Conservation (phyloP, 2,888 invertebrate species). For the Agrenia bidenticulata region DNA sequence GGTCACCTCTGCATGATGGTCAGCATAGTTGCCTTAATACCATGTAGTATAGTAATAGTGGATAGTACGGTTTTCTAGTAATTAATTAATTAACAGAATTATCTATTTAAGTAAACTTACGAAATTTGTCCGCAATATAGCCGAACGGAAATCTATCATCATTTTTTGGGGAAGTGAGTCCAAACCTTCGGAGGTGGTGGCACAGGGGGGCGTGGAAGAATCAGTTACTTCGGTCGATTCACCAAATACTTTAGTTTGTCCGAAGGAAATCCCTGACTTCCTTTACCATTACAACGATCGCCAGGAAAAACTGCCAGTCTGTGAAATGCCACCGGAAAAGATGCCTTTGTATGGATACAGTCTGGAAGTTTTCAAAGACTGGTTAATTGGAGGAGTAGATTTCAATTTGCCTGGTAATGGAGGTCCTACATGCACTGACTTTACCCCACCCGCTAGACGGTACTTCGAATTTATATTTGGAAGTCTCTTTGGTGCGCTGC, state of each 20-base stretch:
- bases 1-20: too few species aligned
- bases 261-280: slow-evolving; percentile 10
- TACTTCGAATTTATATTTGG: slow-evolving; percentile 48
- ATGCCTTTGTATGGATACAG: slow-evolving; percentile 51
- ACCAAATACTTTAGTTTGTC: slow-evolving; percentile 6
- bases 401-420: slow-evolving; percentile 51
- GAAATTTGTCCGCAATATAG: too few species aligned
- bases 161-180: neutral
- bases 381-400: slow-evolving; percentile 51
- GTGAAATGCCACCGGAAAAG: slow-evolving; percentile 25
- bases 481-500: slow-evolving; percentile 35
- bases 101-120: too few species aligned
- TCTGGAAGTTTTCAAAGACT: slow-evolving; percentile 47
- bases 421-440: slow-evolving; percentile 48
- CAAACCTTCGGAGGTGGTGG: neutral
- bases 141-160: neutral
- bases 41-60: too few species aligned
- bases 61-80: too few species aligned
- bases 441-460: slow-evolving; percentile 40
- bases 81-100: too few species aligned
- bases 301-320: neutral
- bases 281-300: neutral
- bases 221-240: neutral
- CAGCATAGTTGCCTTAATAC: too few species aligned
- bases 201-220: slow-evolving; percentile 10